These are phyloP conservation scores for Asteroscopus sphinx DNA, from an alignment of 2,888 invertebrate species.

Conservation along the genomic window DNA sequence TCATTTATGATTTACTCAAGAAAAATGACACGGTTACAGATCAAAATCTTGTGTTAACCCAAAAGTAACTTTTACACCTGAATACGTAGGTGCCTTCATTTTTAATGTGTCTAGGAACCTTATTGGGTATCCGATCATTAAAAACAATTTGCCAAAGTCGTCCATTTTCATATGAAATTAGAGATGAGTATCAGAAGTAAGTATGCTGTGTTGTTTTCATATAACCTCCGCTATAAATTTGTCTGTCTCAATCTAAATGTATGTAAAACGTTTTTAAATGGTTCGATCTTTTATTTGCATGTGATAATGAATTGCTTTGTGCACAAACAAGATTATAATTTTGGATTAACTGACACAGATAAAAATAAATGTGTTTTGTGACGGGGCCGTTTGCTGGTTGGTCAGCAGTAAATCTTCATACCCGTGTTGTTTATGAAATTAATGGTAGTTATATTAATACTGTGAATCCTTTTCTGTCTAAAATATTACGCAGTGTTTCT, in stretches of 20 bases:
- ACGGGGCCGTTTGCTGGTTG: background rate
- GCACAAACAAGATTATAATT: conserved; percentile 19
- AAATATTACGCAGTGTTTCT: too few relatives aligned
- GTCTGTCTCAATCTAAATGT: conserved; percentile 29
- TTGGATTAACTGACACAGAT: background rate
- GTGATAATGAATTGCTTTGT: conserved; percentile 25
- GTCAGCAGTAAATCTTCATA: background rate
- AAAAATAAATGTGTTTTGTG: conserved; percentile 2
- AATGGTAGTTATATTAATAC: too few relatives aligned
- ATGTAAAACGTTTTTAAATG: conserved; percentile 44
- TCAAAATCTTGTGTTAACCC: too few relatives aligned
- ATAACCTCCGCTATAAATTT: conserved; percentile 30
- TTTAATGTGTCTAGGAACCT: background rate
- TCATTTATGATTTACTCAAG: too few relatives aligned
- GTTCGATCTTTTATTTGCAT: conserved; percentile 38
- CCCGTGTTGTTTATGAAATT: too few relatives aligned
- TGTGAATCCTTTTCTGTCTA: too few relatives aligned
- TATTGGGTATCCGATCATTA: background rate
- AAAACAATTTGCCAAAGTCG: background rate
- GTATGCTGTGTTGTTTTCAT: conserved; percentile 16
- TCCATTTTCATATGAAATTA: conserved; percentile 6
- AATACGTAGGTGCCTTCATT: background rate
- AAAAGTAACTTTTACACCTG: background rate
- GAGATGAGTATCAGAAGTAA: conserved; percentile 1
- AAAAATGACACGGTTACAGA: too few relatives aligned